Evolutionary conservation across 2,113 vertebrate genomes (phyloP), one percentile per base, ranked within the genome.

Genomic region (Pionites leucogaster): DNA sequence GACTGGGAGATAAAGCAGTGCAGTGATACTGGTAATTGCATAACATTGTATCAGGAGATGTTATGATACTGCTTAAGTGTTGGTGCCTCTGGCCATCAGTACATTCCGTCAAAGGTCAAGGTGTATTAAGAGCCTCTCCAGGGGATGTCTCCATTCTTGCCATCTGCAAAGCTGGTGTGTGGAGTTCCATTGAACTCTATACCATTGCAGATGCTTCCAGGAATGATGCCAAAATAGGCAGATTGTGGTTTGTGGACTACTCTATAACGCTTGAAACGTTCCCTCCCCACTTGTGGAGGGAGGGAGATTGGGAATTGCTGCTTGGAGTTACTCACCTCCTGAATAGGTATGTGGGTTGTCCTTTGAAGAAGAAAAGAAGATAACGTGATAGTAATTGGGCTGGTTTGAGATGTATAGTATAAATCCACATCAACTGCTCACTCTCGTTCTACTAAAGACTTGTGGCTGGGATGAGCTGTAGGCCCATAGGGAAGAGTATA

Each of bases 21-120:
- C 89, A 35, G 35, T 10, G 95, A 65, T 91, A 46, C 18, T 64
- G 57, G 44, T 41, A 71, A 76, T 82, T 95, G 89, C 91, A 39
- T 90, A 75, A 89, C 77, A 17, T 6, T 60, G 42, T 47, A 55
- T 86, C 69, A 63, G 95, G 80, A 96, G 95, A 89, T 92, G 77
- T 10, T 69, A 7, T 9, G 88, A 75, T 89, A 39, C 29, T 50
- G 69, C 47, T 64, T 15, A 16, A 60, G 65, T 13, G 55, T 29
- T 90, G 1, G 3, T 75, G 86, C 93, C 94, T 75, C 42, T 0
- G 5, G 92, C 83, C 88, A 35, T 31, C 72, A 44, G 57, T 17
- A 28, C 44, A 75, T 95, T 92, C 95, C 84, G 52, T 64, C 65
- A 47, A 72, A 71, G 81, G 89, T 82, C 89, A 92, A 22, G 60